Conservation (phyloP, 2,888 invertebrate species). For the Elegia similella region DNA sequence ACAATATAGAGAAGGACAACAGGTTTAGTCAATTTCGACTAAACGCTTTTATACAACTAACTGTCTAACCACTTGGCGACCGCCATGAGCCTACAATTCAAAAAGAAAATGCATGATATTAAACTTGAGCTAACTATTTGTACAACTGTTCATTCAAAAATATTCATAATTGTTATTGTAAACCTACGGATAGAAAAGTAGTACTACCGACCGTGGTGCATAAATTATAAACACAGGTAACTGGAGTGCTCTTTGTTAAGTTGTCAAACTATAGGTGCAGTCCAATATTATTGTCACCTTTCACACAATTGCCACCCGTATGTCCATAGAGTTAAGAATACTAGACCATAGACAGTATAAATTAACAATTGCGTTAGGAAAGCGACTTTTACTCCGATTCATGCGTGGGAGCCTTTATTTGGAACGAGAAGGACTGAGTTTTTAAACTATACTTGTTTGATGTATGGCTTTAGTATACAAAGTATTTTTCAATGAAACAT, state of each 20-base stretch:
- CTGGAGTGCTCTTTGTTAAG: conserved; percentile 48
- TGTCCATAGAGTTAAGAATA: conserved; percentile 14
- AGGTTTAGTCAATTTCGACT: too few relatives aligned
- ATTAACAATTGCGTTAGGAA: conserved; percentile 60
- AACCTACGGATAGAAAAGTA: conserved; percentile 5
- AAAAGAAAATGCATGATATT: too few relatives aligned
- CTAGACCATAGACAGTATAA: conserved; percentile 5
- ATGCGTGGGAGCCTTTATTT: conserved; percentile 63
- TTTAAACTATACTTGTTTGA: conserved; percentile 24
- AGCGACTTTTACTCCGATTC: conserved; percentile 58
- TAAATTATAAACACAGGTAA: conserved; percentile 26
- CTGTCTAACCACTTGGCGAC: too few relatives aligned
- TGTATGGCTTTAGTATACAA: conserved; percentile 22
- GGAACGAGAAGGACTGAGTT: conserved; percentile 25
- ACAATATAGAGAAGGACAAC: too few relatives aligned
- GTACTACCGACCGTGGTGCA: conserved; percentile 15
- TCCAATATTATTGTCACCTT: conserved; percentile 10
- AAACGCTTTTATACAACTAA: too few relatives aligned
- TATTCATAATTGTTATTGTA: conserved; percentile 10
- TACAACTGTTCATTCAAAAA: conserved; percentile 5
- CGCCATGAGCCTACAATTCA: too few relatives aligned
- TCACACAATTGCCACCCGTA: conserved; percentile 16
- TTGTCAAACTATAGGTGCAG: conserved; percentile 43
- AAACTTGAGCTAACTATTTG: neutral
- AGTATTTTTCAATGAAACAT: conserved; percentile 2